Evolutionary conservation across 2,888 invertebrate genomes (phyloP), one percentile per base, ranked within the genome.

Genomic region (Pseudococcus viburni): DNA sequence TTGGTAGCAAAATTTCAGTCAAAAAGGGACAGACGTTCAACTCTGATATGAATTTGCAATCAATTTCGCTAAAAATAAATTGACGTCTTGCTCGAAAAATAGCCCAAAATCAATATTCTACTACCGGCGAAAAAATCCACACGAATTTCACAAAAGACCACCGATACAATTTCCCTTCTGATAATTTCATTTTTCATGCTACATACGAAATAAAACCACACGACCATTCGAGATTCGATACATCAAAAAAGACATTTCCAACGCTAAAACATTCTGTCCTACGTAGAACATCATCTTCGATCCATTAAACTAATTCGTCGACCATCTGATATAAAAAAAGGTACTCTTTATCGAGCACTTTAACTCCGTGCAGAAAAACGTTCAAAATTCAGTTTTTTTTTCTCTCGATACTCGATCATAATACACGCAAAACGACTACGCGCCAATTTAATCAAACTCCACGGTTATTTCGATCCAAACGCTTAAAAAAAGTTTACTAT

Each of bases 241-340:
- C 73, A 73, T 73, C 73, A 73, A 73, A 73, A 33, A 73, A 26
- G 33, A 73, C 73, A 39, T 73, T 33, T 15, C 33, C 33, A 33
- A 19, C 26, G 26, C 68, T 22, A 33, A 17, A 33, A 15, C 15
- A 17, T 33, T 5, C 17, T 73, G 17, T 73, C 33, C 33, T 12
- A 33, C 39, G 73, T 15, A 33, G 39, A 33, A 12, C 73, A 33
- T 73, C 73, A 73, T 73, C 73, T 17, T 73, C 73, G 33, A 39
- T 73, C 73, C 73, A 73, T 73, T 73, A 73, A 73, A 33, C 73
- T 73, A 73, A 73, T 73, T 33, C 73, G 73, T 33, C 26, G 73
- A 15, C 73, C 33, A 33, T 73, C 73, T 33, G 73, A 73, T 73
- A 73, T 2, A 33, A 33, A 73, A 33, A 73, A 15, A 59, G 19